Evolutionary conservation across 2,888 invertebrate genomes (phyloP).

Genomic region (Rhorus exstirpatorius): DNA sequence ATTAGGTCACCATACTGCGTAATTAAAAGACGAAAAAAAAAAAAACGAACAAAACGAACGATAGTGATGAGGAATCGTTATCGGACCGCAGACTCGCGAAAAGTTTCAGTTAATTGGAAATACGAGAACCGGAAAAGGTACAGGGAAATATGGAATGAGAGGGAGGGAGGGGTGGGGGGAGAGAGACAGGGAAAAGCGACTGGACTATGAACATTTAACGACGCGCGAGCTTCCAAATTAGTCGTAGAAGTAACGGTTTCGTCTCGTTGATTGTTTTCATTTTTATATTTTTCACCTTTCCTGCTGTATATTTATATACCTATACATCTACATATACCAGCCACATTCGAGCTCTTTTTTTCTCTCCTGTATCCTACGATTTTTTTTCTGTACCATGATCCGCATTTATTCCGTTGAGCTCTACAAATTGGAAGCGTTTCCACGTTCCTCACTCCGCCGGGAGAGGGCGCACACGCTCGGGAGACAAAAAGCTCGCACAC

Average conservation of each 20-base stretch:
- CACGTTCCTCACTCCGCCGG: constrained; percentile 60
- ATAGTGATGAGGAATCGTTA: constrained; percentile 55
- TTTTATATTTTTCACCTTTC: constrained; percentile 11
- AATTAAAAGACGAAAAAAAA: constrained; percentile 34
- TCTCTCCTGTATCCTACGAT: constrained; percentile 23
- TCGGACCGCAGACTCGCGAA: constrained; percentile 52
- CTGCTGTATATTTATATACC: constrained; percentile 10
- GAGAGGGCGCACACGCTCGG: constrained; percentile 48
- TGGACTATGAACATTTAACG: constrained; percentile 68
- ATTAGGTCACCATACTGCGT: constrained; percentile 33
- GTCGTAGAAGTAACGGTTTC: constrained; percentile 69
- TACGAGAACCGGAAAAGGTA: constrained; percentile 57
- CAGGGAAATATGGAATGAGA: constrained; percentile 12
- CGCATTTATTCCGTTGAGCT: constrained; percentile 68
- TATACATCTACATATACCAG: constrained; percentile 23
- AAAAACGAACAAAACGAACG: constrained; percentile 10
- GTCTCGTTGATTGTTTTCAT: constrained; percentile 58
- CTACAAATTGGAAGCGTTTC: constrained; percentile 69
- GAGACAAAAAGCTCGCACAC: constrained; percentile 51
- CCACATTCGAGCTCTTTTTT: constrained; percentile 45
- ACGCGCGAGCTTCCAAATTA: constrained; percentile 68
- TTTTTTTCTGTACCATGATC: constrained; percentile 53
- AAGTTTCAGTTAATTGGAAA: constrained; percentile 69
- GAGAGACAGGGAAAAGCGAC: constrained; percentile 33
- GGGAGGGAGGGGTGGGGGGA: not conserved